phyloP scores from a whole-genome alignment of 2,888 invertebrate species.

The Amaurobius ferox region DNA sequence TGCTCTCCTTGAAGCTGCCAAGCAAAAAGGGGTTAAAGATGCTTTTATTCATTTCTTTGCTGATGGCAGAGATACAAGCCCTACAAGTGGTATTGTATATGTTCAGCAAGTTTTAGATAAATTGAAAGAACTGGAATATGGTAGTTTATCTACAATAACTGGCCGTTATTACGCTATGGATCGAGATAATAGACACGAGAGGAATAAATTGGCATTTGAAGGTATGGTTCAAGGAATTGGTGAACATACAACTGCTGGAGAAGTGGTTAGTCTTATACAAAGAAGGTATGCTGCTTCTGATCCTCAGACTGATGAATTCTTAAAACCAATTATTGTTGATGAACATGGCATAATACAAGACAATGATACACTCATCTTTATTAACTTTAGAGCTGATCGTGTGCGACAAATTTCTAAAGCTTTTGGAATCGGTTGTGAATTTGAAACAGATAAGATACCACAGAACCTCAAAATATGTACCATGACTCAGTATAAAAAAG shows the following conservation, averaged over 20 bases:
- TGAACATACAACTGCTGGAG: constrained; percentile 75
- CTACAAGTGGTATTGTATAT: constrained; percentile 77
- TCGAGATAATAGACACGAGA: constrained; percentile 77
- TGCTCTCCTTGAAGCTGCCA: constrained; percentile 78
- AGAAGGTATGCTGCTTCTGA: constrained; percentile 75
- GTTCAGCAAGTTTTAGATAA: constrained; percentile 74
- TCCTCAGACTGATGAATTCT: constrained; percentile 78
- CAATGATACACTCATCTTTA: constrained; percentile 78
- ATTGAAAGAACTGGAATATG: constrained; percentile 71
- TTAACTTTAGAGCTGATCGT: constrained; percentile 79
- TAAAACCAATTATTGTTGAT: constrained; percentile 78
- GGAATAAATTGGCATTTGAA: constrained; percentile 78
- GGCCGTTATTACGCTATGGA: constrained; percentile 79
- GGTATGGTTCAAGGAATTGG: constrained; percentile 78
- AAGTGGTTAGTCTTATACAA: constrained; percentile 74
- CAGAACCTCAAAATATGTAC: constrained; percentile 75
- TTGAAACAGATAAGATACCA: constrained; percentile 75
- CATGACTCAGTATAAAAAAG: constrained; percentile 79
- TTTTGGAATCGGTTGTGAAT: constrained; percentile 76
- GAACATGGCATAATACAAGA: constrained; percentile 77
- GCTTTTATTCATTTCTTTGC: constrained; percentile 78
- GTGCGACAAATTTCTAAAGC: constrained; percentile 78
- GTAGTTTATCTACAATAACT: constrained; percentile 77
- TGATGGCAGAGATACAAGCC: constrained; percentile 78
- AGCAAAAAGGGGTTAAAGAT: constrained; percentile 77